Evolutionary conservation across 2,888 invertebrate species (phyloP), one percentile per base, ranked within the genome.

Genomic region (Megamerina dolium): DNA sequence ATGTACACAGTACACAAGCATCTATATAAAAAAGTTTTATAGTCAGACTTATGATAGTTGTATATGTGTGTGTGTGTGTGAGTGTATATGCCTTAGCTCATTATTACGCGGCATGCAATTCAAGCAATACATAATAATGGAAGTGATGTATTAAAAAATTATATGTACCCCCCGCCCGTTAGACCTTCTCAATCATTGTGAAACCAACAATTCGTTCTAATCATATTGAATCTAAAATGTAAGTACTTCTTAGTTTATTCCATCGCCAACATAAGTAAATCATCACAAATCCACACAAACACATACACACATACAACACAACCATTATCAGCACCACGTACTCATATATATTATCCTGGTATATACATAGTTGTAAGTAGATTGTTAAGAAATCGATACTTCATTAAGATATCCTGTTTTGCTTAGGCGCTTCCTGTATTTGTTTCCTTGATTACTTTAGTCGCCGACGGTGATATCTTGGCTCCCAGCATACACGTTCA

Each of bases 401-500:
- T 52, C 52, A 55, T 55, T 53, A 53, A 52, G 52, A 53, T 52
- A 53, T 55, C 62, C 60, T 60, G 63, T 58, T 60, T 56, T 59
- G 62, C 62, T 57, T 60, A 58, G 61, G 59, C 59, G 52, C 55
- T 58, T 61, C 63, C 61, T 64, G 61, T 60, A 61, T 58, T 59
- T 62, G 62, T 63, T 61, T 61, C 62, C 63, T 60, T 61, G 61
- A 61, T 61, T 61, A 62, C 61, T 58, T 61, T 62, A 60, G 41
- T 10, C 37, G 37, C 18, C 29, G 34, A 20, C 21, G 41, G n/a
- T 9, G 31, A 17, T 27, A 30, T 30, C 37, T n/a, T n/a, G 19
- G 19, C 37, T 13, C 17, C 13, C 23, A 20, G 33, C 14, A 4
- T 23, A 13, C 23, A 36, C 13, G n/a, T 14, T 6, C 23, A n/a